Evolutionary conservation across 2,888 invertebrate genomes (phyloP).

Genomic region (Stictocephala bisonia): DNA sequence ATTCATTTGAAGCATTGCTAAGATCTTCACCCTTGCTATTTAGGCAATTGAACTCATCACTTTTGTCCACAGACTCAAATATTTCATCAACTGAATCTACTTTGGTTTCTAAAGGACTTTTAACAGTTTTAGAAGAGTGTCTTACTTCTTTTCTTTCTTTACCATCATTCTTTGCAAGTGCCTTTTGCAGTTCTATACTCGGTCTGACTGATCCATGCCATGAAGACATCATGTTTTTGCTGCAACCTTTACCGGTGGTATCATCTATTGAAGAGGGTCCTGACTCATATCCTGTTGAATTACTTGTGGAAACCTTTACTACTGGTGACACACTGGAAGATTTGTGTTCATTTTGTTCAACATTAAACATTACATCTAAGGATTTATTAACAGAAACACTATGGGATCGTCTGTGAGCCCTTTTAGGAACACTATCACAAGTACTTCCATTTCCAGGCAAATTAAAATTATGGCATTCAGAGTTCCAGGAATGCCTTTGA

Average conservation of each 20-base stretch:
- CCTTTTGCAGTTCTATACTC: conserved; percentile 53
- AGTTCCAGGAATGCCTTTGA: conserved; percentile 67
- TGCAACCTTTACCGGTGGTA: conserved; percentile 22
- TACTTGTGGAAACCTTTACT: conserved; percentile 46
- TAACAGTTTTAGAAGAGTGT: neutral
- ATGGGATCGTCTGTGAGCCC: conserved; percentile 66
- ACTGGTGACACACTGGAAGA: conserved; percentile 48
- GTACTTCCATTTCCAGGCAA: conserved; percentile 53
- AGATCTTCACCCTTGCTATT: conserved; percentile 54
- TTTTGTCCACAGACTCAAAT: conserved; percentile 44
- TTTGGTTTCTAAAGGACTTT: conserved; percentile 15
- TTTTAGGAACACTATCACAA: conserved; percentile 50
- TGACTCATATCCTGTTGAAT: conserved; percentile 45
- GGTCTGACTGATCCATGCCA: conserved; percentile 57
- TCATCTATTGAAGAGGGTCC: conserved; percentile 53
- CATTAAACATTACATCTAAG: conserved; percentile 63
- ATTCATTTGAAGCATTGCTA: conserved; percentile 51
- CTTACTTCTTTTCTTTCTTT: conserved; percentile 50
- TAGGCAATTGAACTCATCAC: conserved; percentile 52
- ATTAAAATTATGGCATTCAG: conserved; percentile 59
- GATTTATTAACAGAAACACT: conserved; percentile 66
- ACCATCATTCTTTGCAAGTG: conserved; percentile 51
- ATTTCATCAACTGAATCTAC: conserved; percentile 5
- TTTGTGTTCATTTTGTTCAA: conserved; percentile 47
- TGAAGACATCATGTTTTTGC: conserved; percentile 53